Evolutionary conservation across 2,797 vertebrate species (phyloP).

Genomic region (Sardinella longiceps): DNA sequence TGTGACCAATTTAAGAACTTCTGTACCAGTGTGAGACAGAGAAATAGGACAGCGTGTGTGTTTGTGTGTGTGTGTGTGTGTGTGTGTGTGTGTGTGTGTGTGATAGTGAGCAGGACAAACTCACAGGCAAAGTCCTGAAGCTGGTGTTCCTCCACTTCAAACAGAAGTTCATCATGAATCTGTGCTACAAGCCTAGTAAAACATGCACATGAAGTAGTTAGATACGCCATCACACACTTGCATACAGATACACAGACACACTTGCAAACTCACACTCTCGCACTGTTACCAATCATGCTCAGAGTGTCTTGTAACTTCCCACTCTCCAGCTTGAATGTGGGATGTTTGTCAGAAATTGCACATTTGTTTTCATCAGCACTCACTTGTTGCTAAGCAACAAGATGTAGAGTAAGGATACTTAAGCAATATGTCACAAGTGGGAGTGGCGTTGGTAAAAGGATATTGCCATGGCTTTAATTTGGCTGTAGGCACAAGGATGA

Average conservation of each 20-base stretch:
- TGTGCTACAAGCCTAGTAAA: slow-evolving; percentile 85
- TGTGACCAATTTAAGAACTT: neutral
- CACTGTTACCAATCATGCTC: neutral
- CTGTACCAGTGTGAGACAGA: too few species aligned
- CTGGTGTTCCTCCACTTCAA: slow-evolving; percentile 88
- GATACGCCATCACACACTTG: neutral
- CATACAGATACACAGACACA: neutral
- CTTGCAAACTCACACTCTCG: neutral
- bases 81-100: too few species aligned
- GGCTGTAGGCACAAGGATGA: neutral
- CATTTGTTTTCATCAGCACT: slow-evolving; percentile 18
- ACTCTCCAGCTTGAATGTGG: neutral
- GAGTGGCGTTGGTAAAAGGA: too few species aligned
- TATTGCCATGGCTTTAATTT: neutral
- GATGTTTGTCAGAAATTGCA: neutral
- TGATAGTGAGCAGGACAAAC: neutral
- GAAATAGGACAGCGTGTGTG: too few species aligned
- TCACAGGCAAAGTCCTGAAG: slow-evolving; percentile 84
- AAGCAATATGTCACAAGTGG: neutral
- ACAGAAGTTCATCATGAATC: slow-evolving; percentile 91
- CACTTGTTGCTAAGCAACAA: slow-evolving; percentile 13
- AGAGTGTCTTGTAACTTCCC: neutral
- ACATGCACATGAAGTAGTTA: slow-evolving; percentile 20
- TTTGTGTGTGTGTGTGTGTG: neutral
- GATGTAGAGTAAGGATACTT: neutral